Base-by-base conservation (phyloP, 2,113 vertebrate genomes). In the Speoplatyrhinus poulsoni region DNA sequence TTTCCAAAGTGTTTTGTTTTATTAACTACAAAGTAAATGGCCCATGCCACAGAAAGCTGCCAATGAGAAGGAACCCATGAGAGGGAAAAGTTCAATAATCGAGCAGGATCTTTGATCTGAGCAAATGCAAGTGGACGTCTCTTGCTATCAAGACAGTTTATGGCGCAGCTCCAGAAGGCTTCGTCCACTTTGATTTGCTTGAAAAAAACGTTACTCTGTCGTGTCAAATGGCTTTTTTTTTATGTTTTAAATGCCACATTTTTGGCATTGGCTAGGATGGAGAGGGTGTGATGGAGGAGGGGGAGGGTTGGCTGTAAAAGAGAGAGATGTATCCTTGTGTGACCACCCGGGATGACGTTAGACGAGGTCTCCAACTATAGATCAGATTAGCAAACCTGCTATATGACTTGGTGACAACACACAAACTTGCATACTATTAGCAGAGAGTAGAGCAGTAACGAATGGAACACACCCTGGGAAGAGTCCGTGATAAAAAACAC, bases 31-130 rank as follows among this genome's bases (percentile, higher is more conserved):
- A 83, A 86, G 79, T 70, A 62, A 83, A 70, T 56, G 60, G 53
- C 68, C 36, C 59, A 62, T 79, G 78, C 81, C 80, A 73, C 80
- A 79, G 73, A 85, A 78, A 82, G 62, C 70, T 9, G 67, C 72
- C 62, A 65, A 80, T 77, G 69, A 86, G 80, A 81, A 86, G 87
- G 85, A 87, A 88, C 73, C 76, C 83, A 87, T 85, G 83, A 85
- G 70, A 65, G 49, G 67, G 68, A 62, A 72, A 66, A 72, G 76
- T 85, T 81, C 66, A 77, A 69, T 79, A 83, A 85, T 70, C 76
- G 76, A 81, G 75, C 68, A 33, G 33, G 80, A 86, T 76, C 82
- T 90, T 88, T 85, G 84, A 88, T 88, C 82, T 77, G 59, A 76
- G 82, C 81, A 85, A 88, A 88, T 88, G 67, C 86, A 80, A 86